Conservation (phyloP, 2,888 invertebrate species). For the Agrilus cyanescens region DNA sequence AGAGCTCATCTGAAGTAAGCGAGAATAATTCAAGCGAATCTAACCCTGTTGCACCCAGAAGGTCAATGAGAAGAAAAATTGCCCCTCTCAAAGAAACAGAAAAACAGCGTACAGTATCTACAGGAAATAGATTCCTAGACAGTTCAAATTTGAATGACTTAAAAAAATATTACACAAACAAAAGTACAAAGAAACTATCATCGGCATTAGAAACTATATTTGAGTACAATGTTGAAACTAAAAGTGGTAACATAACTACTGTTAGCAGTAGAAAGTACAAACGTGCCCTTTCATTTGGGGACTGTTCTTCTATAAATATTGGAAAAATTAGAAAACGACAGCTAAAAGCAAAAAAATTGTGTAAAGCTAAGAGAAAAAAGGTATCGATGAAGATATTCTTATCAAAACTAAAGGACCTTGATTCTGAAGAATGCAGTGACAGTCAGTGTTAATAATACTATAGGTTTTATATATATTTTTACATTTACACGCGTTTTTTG, state of each 20-base stretch:
- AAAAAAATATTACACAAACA: constrained; percentile 45
- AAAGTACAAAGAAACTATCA: constrained; percentile 40
- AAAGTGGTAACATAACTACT: constrained; percentile 23
- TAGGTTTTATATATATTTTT: no score
- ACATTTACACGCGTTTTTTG: no score
- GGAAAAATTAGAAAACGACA: constrained; percentile 6
- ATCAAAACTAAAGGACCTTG: constrained; percentile 3
- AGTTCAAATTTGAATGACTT: no score
- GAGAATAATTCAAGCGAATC: no score
- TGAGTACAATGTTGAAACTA: constrained; percentile 45
- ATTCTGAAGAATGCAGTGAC: not conserved
- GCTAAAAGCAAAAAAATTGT: constrained; percentile 8
- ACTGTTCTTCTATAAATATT: not conserved
- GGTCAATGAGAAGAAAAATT: no score
- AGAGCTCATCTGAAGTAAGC: no score
- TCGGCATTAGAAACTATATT: constrained; percentile 51
- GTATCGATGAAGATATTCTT: constrained; percentile 5
- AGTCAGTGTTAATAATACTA: no score
- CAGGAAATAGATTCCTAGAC: no score
- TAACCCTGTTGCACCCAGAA: no score
- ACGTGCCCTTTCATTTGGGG: constrained; percentile 4
- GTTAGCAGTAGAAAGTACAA: constrained; percentile 8
- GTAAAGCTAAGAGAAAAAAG: constrained; percentile 4
- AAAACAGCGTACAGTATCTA: no score
- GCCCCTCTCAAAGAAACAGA: no score